Percentiles rank a stretch among this genome's conserved stretches.
phyloP scores from a whole-genome alignment of 2,888 invertebrate species.

The Drosophila kuntzei region DNA sequence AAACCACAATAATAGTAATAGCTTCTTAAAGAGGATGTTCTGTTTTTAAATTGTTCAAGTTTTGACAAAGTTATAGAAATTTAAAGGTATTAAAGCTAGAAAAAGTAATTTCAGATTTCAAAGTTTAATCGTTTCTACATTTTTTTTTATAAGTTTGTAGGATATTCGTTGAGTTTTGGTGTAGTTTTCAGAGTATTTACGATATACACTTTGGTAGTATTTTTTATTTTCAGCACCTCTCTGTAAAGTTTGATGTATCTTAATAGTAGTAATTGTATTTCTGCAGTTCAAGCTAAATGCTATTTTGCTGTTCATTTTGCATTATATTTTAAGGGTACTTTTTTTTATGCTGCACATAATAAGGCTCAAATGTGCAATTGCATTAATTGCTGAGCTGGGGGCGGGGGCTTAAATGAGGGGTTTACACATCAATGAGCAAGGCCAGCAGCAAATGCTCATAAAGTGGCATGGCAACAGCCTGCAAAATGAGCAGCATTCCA shows the following conservation, averaged over 20 bases:
- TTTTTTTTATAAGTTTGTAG: too few relatives aligned
- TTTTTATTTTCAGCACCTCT: neutral
- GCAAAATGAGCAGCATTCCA: conserved; percentile 36
- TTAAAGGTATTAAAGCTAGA: too few relatives aligned
- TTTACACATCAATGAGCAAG: conserved; percentile 52
- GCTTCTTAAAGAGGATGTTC: too few relatives aligned
- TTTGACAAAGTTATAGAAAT: too few relatives aligned
- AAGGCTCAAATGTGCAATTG: conserved; percentile 69
- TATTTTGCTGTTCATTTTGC: conserved; percentile 2
- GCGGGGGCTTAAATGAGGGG: too few relatives aligned
- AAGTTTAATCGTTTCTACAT: too few relatives aligned
- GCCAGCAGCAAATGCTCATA: conserved; percentile 46
- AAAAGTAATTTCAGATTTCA: too few relatives aligned
- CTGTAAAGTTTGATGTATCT: neutral
- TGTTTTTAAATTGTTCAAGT: too few relatives aligned
- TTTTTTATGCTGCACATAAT: conserved; percentile 46
- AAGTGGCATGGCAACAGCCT: conserved; percentile 48
- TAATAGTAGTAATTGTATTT: neutral
- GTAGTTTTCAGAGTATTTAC: neutral
- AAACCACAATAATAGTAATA: too few relatives aligned
- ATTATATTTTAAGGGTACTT: neutral
- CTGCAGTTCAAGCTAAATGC: conserved; percentile 6
- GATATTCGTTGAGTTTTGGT: too few relatives aligned
- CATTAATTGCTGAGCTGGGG: conserved; percentile 56
- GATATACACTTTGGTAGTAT: too few relatives aligned